Conservation (phyloP, 92 coral and sea anemone genomes). For the Porites lobata region DNA sequence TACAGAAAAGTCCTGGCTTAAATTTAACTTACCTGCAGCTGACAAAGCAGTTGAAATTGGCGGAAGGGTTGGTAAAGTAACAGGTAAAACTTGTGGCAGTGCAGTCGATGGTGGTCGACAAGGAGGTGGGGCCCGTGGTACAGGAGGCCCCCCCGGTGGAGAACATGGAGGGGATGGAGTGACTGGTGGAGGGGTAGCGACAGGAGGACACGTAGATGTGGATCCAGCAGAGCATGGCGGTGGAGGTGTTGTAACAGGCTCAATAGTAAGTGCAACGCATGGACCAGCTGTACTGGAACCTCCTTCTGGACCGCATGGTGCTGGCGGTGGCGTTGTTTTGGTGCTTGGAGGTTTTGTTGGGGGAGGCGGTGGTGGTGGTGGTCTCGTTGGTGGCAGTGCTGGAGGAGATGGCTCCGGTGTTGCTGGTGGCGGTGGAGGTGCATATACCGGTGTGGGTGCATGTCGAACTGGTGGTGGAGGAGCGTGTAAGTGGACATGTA, state of each 20-base stretch:
- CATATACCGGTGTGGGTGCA: slow-evolving; percentile 7
- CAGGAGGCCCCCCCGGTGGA: background rate
- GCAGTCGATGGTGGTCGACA: background rate
- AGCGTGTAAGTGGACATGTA: slow-evolving; percentile 10
- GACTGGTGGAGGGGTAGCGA: background rate
- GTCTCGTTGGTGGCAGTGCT: slow-evolving; percentile 7
- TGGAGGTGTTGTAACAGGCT: slow-evolving; percentile 5
- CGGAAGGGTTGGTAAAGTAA: slow-evolving; percentile 11
- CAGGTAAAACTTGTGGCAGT: background rate
- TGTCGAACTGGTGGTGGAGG: slow-evolving; percentile 26
- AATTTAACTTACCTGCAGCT: background rate
- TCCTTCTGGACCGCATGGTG: slow-evolving; percentile 24
- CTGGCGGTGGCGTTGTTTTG: background rate
- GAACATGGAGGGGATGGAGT: slow-evolving; percentile 7
- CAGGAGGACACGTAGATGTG: background rate
- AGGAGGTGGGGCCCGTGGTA: slow-evolving; percentile 17
- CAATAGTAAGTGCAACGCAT: background rate
- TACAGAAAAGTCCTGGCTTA: background rate
- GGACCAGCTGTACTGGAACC: slow-evolving; percentile 17
- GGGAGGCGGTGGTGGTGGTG: slow-evolving; percentile 12
- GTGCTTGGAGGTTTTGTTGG: background rate
- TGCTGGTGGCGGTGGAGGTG: slow-evolving; percentile 35
- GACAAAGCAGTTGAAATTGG: background rate
- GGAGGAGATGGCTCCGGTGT: slow-evolving; percentile 45
- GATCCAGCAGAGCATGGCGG: slow-evolving; percentile 24